These are phyloP conservation scores for Danio aesculapii DNA, from an alignment of 2,797 vertebrate species.

Conservation along the genomic window DNA sequence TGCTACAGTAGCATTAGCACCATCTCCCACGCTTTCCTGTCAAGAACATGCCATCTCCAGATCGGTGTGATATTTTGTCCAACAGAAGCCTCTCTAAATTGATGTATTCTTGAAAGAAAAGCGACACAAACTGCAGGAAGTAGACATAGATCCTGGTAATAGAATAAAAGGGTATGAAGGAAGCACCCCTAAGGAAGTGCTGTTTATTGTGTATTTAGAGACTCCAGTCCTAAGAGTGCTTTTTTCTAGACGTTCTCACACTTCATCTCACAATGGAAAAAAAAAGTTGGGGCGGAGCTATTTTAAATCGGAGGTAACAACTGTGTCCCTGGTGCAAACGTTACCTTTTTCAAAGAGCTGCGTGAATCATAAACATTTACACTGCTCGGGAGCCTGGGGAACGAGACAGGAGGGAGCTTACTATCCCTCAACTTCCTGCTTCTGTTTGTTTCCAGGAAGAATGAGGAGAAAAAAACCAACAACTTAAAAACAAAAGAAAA, in stretches of 20 bases:
- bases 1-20: conserved; percentile 5
- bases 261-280: conserved; percentile 59
- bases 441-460: conserved; percentile 73
- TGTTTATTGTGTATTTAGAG: conserved; percentile 55
- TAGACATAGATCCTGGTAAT: conserved; percentile 59
- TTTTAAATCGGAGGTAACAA: conserved; percentile 55
- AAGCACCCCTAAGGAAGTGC: conserved; percentile 51
- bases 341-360: conserved; percentile 68
- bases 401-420: conserved; percentile 66
- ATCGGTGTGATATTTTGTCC: conserved; percentile 13
- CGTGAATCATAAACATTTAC: conserved; percentile 81
- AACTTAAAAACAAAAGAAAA: conserved; percentile 64
- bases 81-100: conserved; percentile 9
- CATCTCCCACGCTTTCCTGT: background rate
- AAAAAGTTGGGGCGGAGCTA: conserved; percentile 26
- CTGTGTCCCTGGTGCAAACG: conserved; percentile 74
- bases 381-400: conserved; percentile 68
- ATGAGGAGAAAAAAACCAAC: conserved; percentile 56
- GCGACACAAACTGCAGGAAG: conserved; percentile 26
- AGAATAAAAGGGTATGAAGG: conserved; percentile 64
- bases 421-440: conserved; percentile 59
- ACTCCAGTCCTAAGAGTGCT: conserved; percentile 57
- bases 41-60: conserved; percentile 10
- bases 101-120: conserved; percentile 17
- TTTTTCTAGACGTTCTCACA: conserved; percentile 61